Evolutionary conservation across 1,140 invertebrate species (phyloP), one percentile per base, ranked within the genome.

Genomic region (Temnothorax curvispinosus): DNA sequence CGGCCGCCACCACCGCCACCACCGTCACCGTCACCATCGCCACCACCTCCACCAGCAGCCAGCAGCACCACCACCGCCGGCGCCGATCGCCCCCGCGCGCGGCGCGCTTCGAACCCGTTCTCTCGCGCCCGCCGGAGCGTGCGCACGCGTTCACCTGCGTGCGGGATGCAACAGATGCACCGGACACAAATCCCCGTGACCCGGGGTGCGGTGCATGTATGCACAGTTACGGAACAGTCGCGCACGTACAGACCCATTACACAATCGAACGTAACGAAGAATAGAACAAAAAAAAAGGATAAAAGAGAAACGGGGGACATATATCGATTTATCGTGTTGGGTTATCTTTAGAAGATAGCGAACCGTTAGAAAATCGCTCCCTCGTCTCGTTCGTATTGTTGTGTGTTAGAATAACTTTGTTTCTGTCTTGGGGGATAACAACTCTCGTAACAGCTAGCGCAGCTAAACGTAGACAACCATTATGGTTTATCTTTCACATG

Each of bases 111-210:
- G 47, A 52, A 84, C 32, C 52, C 41, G 58, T 50, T 64, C 41
- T 77, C 75, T 2, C 56, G 38, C 54, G 50, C 21, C 13, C 38
- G 38, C 27, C 60, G 64, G 78, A 44, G 64, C 21, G 69, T 75
- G 80, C 69, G 80, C 80, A 69, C 69, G 69, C 56, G 80, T 41
- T 84, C 69, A 56, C 69, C 54, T 74, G 56, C 69, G 69, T 84
- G 69, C 80, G 69, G 80, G 80, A 84, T 84, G 80, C 80, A 84
- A 84, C 80, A 84, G 80, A 84, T 84, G 80, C 80, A 84, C 69
- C 69, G 69, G 54, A 84, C 80, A 58, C 69, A 54, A 75, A 60
- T 74, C 54, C 69, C 54, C 80, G 54, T 69, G 41, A 84, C 80
- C 80, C 21, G 52, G 54, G 77, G 77, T 74, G 54, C 69, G 52